Conservation (phyloP, 2,113 vertebrate genomes). For the Aldabrachelys gigantea region DNA sequence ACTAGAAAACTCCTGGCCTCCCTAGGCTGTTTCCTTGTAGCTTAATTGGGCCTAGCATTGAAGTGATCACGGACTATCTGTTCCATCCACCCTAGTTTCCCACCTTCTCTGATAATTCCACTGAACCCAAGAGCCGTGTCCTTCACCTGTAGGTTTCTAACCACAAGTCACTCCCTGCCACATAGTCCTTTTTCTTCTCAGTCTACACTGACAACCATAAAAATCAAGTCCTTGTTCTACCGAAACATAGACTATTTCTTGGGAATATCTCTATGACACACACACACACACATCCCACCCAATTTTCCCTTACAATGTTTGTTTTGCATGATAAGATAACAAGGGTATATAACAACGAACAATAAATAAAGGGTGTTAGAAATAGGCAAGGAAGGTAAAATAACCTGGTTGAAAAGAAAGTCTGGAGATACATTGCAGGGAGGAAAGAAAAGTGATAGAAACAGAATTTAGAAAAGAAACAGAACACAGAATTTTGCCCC, state of each 20-base stretch:
- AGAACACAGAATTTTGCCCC: neutral
- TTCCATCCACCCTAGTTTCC: neutral
- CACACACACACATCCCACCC: neutral
- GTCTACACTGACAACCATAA: neutral
- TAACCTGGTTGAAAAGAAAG: neutral
- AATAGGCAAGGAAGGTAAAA: neutral
- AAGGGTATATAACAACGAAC: neutral
- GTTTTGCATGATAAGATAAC: neutral
- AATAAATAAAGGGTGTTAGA: neutral
- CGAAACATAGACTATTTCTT: neutral
- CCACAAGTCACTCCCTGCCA: neutral
- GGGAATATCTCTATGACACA: neutral
- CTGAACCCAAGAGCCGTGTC: neutral
- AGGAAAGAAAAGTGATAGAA: neutral
- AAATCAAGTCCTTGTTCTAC: neutral
- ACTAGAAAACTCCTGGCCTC: neutral
- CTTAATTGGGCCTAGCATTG: conserved; percentile 2
- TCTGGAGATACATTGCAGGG: neutral
- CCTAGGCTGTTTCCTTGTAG: neutral
- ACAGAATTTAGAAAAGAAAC: neutral
- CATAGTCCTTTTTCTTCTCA: neutral
- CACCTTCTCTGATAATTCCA: neutral
- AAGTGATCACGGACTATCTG: neutral
- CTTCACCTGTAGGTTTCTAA: neutral
- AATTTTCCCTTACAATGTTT: neutral